Base-by-base conservation (phyloP, 2,888 invertebrate species). In the Lasioglossum morio region DNA sequence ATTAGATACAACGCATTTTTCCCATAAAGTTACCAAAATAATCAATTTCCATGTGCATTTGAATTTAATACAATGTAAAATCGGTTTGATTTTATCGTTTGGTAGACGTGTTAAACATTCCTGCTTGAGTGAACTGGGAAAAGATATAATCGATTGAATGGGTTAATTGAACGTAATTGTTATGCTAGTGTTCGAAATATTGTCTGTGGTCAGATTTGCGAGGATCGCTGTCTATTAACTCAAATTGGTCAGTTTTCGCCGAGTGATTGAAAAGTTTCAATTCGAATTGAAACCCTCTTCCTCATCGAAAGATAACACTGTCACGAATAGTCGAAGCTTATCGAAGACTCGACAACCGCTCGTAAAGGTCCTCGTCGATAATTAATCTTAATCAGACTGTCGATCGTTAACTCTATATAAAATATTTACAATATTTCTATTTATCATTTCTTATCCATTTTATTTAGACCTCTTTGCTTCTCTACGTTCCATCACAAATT, bases 301-400 rank as follows among this genome's bases (percentile, higher is more conserved):
- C 30, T 40, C 53, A 46, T 37, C 5, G 19, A 48, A 57, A 37
- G 53, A 79, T 69, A 63, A 37, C 40, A 40, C 30, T 72, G 48
- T 53, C 78, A 43, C 43, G 43, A 48, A 46, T 43, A 53, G 37
- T 53, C 23, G n/a, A n/a, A 73, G 37, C 63, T 63, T 82, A 82
- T 82, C 60, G 66, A 66, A 69, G 34, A 37, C 60, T 72, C 34
- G 43, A 73, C 30, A 73, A 37, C n/a, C 30, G 60, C 30, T 73
- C 53, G 60, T 46, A 37, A 43, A 79, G 46, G 27, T 57, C 48
- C n/a, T 14, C 69, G 19, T 73, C 12, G 19, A 70, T 70, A 34
- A 83, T 63, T 83, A 78, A 83, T 78, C 60, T 77, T 78, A 78
- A 78, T 84, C 84, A 84, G 78, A 84, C 84, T 83, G 73, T 84